phyloP scores from a whole-genome alignment of 1,140 invertebrate species.

The Trachymyrmex septentrionalis region DNA sequence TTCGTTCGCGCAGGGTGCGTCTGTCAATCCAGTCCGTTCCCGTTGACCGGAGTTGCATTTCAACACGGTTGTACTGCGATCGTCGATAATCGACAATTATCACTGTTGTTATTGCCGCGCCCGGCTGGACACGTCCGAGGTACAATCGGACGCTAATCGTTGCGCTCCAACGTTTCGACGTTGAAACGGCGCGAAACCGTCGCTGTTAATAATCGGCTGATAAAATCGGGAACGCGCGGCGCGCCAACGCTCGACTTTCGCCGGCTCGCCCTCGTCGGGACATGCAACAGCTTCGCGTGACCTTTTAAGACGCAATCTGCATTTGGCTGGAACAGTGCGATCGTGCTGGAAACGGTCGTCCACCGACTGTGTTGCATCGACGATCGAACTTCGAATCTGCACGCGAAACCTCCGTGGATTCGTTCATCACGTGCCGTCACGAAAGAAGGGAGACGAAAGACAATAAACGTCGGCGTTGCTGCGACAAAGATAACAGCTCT shows the following conservation, averaged over 20 bases:
- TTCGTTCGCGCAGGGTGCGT: not conserved
- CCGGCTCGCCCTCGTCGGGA: not conserved
- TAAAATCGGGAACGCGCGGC: not conserved
- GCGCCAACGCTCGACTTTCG: not conserved
- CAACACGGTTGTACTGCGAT: not conserved
- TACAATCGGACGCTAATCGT: slow-evolving; percentile 28
- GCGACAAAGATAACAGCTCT: not conserved
- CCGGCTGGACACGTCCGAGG: not conserved
- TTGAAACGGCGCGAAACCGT: slow-evolving; percentile 1
- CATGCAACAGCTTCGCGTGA: slow-evolving; percentile 44
- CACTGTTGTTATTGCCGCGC: not conserved
- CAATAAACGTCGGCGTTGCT: not conserved
- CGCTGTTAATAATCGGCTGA: not conserved
- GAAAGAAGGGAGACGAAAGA: not conserved
- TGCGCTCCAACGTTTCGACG: slow-evolving; percentile 26
- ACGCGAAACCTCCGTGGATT: not conserved
- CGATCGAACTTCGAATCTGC: slow-evolving; percentile 24
- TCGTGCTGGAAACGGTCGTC: not conserved
- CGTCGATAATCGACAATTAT: slow-evolving; percentile 38
- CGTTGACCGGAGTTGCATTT: not conserved
- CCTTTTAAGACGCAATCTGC: slow-evolving; percentile 32
- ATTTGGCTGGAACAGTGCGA: not conserved
- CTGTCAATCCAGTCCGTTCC: not conserved
- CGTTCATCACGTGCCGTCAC: not conserved
- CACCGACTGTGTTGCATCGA: not conserved